Conservation (phyloP, 2,888 invertebrate genomes). For the Ennomos erosarius region DNA sequence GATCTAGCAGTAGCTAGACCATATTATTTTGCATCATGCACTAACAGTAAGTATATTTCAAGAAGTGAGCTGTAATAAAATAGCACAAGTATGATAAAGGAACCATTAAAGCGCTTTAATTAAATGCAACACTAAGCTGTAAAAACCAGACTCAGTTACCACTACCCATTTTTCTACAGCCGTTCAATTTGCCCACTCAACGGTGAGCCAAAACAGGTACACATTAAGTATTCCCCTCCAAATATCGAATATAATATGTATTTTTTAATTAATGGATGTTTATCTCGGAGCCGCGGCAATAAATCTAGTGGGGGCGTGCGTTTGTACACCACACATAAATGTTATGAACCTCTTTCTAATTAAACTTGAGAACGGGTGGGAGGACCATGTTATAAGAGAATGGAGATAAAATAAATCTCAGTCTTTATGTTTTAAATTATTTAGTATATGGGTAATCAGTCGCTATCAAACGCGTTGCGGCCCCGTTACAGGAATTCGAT, state of each 20-base stretch:
- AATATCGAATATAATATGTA: conserved; percentile 39
- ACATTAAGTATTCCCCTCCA: conserved; percentile 35
- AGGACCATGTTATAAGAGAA: conserved; percentile 39
- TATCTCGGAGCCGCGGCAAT: conserved; percentile 77
- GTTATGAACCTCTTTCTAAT: conserved; percentile 82
- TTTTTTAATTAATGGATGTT: conserved; percentile 84
- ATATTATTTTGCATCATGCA: too few species aligned
- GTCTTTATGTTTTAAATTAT: too few species aligned
- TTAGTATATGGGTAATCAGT: too few species aligned
- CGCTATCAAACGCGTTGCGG: too few species aligned
- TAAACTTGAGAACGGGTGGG: conserved; percentile 68
- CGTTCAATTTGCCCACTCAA: conserved; percentile 33
- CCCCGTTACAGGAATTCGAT: too few species aligned
- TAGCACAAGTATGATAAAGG: too few species aligned
- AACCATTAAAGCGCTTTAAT: not conserved
- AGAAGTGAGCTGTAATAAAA: too few species aligned
- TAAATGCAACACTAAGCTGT: conserved; percentile 16
- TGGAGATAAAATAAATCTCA: conserved; percentile 24
- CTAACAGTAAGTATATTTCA: too few species aligned
- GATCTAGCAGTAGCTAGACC: too few species aligned
- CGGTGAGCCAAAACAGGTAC: conserved; percentile 29
- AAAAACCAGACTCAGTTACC: not conserved
- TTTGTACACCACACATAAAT: conserved; percentile 74
- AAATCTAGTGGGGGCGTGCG: conserved; percentile 80
- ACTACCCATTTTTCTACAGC: too few species aligned